Evolutionary conservation across 1,140 invertebrate species (phyloP), one percentile per base, ranked within the genome.

Genomic region (Nomia melanderi): DNA sequence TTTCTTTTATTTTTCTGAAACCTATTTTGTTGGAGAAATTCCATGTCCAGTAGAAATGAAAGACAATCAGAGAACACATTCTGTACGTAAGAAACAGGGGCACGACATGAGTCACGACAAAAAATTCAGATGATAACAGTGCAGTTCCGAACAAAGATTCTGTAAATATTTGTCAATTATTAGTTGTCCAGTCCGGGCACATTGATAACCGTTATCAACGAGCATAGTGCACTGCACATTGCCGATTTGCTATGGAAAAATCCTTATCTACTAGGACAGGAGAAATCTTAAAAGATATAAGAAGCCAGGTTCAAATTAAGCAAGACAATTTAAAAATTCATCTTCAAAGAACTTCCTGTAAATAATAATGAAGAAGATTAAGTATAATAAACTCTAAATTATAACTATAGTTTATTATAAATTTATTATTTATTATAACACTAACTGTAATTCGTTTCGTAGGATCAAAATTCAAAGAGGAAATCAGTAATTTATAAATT

Each of bases 181-280:
- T 77, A 77, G 57, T 77, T 54, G 23, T 11, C 27, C 14, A 0
- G 60, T 0, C 7, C 25, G 3, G 3, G 8, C 11, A 3, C 27
- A 2, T 20, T n/a, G 75, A 77, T 77, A 77, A 62, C 44, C 27
- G 0, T 4, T 71, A 71, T 77, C 75, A n/a, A 29, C 56, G 84
- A 81, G 78, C 82, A 81, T 80, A 84, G 81, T 72, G 79, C 66
- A 72, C 27, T 20, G n/a, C 65, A 33, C 36, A 56, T 56, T 44
- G 25, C 44, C 64, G 25, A 47, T 57, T 67, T 59, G 59, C 23
- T 17, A 0, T 3, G 29, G 44, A n/a, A 47, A 60, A 69, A 7
- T 1, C 47, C 17, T 59, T 76, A 59, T 76, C 41, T 69, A 0
- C 0, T 33, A 1, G 3, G 3, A 17, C 23, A 25, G 17, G 36